Evolutionary conservation across 2,797 vertebrate species (phyloP).

Genomic region (Sebastes oblongus): DNA sequence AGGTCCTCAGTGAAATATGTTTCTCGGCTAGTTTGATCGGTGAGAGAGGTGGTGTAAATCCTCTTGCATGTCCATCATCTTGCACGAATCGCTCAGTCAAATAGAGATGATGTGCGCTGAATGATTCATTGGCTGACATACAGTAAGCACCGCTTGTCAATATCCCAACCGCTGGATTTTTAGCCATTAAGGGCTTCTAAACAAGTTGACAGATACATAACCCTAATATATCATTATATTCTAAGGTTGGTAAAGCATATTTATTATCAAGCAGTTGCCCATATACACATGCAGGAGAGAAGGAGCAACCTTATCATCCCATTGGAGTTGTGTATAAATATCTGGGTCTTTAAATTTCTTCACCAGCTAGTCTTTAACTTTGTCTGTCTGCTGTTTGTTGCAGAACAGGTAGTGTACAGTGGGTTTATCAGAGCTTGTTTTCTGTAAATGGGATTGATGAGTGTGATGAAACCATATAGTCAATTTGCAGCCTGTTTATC

Average conservation of each 20-base stretch:
- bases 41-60: background rate
- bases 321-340: background rate
- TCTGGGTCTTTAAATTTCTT: background rate
- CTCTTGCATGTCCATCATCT: background rate
- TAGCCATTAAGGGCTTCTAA: background rate
- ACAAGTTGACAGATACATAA: background rate
- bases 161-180: background rate
- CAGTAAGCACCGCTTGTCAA: background rate
- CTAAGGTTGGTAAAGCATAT: background rate
- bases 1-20: background rate
- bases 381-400: background rate
- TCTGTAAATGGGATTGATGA: constrained; percentile 1
- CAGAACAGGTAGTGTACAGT: background rate
- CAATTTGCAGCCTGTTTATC: background rate
- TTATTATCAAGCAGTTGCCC: background rate
- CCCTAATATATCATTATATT: background rate
- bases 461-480: background rate
- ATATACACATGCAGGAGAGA: background rate
- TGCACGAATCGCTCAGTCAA: background rate
- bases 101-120: background rate
- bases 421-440: background rate
- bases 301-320: background rate
- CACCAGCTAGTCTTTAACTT: background rate
- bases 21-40: background rate
- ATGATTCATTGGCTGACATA: background rate